phyloP scores from a whole-genome alignment of 2,888 invertebrate species.

The Folsomia manolachei region DNA sequence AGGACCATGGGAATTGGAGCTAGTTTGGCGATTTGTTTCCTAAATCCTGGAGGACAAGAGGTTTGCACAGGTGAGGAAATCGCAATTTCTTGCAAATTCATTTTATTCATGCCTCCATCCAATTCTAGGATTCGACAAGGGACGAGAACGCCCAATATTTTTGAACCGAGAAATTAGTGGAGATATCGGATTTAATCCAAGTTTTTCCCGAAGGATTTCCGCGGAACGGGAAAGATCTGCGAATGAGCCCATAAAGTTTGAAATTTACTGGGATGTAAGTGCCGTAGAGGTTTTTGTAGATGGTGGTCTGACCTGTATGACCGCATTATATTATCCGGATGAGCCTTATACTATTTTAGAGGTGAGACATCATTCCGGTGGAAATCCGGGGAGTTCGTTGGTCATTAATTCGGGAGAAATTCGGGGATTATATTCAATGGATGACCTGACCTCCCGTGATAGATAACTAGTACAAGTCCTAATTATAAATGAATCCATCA shows the following conservation, averaged over 20 bases:
- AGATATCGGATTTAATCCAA: constrained; percentile 21
- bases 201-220: constrained; percentile 15
- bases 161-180: constrained; percentile 37
- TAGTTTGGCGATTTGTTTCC: constrained; percentile 28
- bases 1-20: neutral
- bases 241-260: constrained; percentile 21
- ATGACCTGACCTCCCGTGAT: neutral
- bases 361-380: constrained; percentile 23
- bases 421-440: constrained; percentile 10
- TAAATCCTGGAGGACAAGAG: constrained; percentile 7
- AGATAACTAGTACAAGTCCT: no score
- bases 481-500: no score
- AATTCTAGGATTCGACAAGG: constrained; percentile 14
- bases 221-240: constrained; percentile 18
- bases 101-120: no score
- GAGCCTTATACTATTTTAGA: constrained; percentile 24
- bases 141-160: constrained; percentile 5
- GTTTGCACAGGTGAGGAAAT: constrained; percentile 10
- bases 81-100: neutral
- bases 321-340: constrained; percentile 38
- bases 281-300: constrained; percentile 46
- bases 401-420: constrained; percentile 5
- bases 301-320: constrained; percentile 37
- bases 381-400: constrained; percentile 12
- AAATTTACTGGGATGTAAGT: constrained; percentile 37